A percentile compares a stretch with the other conserved stretches of the same genome.
phyloP scores from a whole-genome alignment of 2,888 invertebrate species.

The Netelia inedita region DNA sequence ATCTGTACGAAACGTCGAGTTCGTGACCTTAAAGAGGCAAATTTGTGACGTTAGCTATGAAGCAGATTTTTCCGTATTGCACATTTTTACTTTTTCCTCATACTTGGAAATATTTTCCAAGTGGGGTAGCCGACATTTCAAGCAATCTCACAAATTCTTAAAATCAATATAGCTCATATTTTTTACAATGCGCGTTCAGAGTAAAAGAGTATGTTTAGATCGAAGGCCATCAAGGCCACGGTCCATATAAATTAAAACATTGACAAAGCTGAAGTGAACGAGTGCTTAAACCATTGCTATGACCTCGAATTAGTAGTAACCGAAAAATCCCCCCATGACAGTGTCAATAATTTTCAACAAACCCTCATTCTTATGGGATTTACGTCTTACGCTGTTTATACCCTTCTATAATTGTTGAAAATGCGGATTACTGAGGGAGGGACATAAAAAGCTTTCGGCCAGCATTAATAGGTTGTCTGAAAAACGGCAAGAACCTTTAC shows the following conservation, averaged over 20 bases:
- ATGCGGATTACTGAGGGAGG: conserved; percentile 41
- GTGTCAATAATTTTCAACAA: too few relatives aligned
- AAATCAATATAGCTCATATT: background rate
- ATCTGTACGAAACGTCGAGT: conserved; percentile 26
- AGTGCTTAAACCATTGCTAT: too few relatives aligned
- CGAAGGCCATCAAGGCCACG: background rate
- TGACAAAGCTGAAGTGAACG: background rate
- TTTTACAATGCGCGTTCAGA: background rate
- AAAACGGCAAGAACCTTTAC: conserved; percentile 54
- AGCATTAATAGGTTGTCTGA: conserved; percentile 49
- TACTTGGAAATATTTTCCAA: conserved; percentile 39
- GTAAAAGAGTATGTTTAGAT: background rate
- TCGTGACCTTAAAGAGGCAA: conserved; percentile 47
- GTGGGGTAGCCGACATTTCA: background rate
- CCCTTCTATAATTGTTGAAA: conserved; percentile 35
- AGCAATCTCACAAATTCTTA: background rate
- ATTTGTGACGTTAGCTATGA: conserved; percentile 53
- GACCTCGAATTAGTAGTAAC: background rate
- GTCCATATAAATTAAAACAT: background rate
- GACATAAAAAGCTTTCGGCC: conserved; percentile 31
- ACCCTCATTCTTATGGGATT: too few relatives aligned
- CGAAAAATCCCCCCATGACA: background rate
- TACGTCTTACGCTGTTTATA: conserved; percentile 37
- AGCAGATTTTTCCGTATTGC: conserved; percentile 26
- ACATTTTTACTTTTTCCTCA: conserved; percentile 57